phyloP scores from a whole-genome alignment of 2,797 vertebrate genomes.

The Gymnoscopelus microlampas region DNA sequence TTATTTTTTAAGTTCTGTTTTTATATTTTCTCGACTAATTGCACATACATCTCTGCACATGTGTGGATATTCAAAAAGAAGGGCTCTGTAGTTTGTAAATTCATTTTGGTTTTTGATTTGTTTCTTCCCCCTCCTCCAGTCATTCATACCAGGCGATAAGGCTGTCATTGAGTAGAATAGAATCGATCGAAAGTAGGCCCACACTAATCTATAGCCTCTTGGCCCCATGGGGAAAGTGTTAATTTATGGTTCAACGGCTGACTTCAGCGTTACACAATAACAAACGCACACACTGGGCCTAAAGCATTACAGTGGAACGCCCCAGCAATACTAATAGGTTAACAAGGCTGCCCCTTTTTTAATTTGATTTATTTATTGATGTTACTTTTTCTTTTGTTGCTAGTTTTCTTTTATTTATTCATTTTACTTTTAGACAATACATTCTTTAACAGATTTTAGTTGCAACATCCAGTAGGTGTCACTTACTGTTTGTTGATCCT shows the following conservation, averaged over 20 bases:
- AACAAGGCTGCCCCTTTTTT: neutral
- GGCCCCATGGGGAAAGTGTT: constrained; percentile 28
- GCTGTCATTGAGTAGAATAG: constrained; percentile 30
- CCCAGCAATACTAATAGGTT: neutral
- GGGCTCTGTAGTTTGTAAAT: neutral
- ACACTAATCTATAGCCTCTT: constrained; percentile 52
- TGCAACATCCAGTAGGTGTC: neutral
- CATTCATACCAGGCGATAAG: constrained; percentile 15
- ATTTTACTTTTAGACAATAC: neutral
- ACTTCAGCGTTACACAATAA: constrained; percentile 31
- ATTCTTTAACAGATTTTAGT: neutral
- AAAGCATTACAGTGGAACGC: neutral
- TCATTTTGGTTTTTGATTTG: constrained; percentile 2
- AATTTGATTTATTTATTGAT: neutral
- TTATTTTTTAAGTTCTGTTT: too few species aligned
- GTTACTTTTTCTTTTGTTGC: too few species aligned
- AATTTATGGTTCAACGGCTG: constrained; percentile 36
- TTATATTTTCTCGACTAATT: constrained; percentile 4
- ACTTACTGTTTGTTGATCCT: too few species aligned
- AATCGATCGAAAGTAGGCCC: constrained; percentile 4
- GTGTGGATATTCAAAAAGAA: neutral
- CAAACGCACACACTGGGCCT: constrained; percentile 1
- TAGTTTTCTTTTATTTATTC: neutral
- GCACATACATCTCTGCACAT: neutral
- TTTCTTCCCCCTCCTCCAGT: neutral